These are phyloP conservation scores for Erannis defoliaria DNA, from an alignment of 2,888 invertebrate genomes.

Conservation along the genomic window DNA sequence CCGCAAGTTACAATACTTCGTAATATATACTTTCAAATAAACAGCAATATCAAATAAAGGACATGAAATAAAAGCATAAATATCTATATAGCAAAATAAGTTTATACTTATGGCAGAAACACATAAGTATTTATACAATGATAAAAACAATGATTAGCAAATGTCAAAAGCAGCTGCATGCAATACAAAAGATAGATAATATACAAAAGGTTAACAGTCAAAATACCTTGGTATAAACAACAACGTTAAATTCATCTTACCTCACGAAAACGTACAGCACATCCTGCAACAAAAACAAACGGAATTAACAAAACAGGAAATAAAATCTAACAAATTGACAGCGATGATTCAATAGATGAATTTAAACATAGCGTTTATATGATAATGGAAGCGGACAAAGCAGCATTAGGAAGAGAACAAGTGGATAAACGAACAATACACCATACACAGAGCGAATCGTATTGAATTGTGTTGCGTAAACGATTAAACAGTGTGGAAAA, in stretches of 20 bases:
- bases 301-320: conserved; percentile 33
- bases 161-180: too few species aligned
- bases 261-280: conserved; percentile 43
- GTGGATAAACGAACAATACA: conserved; percentile 22
- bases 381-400: conserved; percentile 10
- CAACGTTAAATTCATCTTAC: conserved; percentile 40
- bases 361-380: conserved; percentile 10
- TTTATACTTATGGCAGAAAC: too few species aligned
- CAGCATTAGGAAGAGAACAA: conserved; percentile 15
- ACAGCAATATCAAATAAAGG: too few species aligned
- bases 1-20: too few species aligned
- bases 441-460: conserved; percentile 19
- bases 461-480: conserved; percentile 32
- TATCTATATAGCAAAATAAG: too few species aligned
- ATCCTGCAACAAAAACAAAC: conserved; percentile 55
- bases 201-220: background rate
- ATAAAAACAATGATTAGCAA: background rate
- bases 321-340: conserved; percentile 16
- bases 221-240: background rate
- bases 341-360: conserved; percentile 18
- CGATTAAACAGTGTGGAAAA: conserved; percentile 30
- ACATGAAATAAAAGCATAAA: too few species aligned
- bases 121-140: background rate
- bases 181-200: background rate
- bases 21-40: too few species aligned